phyloP scores from a whole-genome alignment of 1,140 invertebrate genomes.

The Cotesia typhae region DNA sequence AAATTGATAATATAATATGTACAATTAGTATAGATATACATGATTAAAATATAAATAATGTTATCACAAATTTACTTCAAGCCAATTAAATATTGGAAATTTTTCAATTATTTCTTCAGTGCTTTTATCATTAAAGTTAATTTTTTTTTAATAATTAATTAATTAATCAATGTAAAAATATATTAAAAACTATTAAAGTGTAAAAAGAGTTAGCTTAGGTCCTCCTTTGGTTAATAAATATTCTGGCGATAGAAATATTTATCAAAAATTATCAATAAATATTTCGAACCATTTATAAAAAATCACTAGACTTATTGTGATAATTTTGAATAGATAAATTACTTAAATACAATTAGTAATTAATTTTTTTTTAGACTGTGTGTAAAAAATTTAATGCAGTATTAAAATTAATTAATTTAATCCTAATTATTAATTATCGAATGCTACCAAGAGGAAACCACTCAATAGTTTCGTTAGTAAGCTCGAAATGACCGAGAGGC shows the following conservation, averaged over 20 bases:
- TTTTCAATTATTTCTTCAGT: too few species aligned
- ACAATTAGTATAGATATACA: constrained; percentile 13
- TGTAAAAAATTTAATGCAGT: not conserved
- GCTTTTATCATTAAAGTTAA: too few species aligned
- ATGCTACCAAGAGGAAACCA: constrained; percentile 80
- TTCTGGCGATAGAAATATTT: not conserved
- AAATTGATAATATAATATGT: constrained; percentile 11
- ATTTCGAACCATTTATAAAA: not conserved
- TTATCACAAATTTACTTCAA: constrained; percentile 22
- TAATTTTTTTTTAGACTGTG: not conserved
- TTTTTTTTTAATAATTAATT: not conserved
- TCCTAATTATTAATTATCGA: constrained; percentile 45
- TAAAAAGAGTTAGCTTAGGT: constrained; percentile 3
- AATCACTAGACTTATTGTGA: not conserved
- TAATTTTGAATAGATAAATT: too few species aligned
- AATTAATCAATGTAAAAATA: constrained; percentile 2
- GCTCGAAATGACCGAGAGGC: constrained; percentile 74
- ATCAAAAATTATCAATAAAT: not conserved
- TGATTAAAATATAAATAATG: constrained; percentile 13
- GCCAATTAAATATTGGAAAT: not conserved
- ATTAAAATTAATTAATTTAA: not conserved
- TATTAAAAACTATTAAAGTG: not conserved
- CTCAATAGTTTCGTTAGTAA: constrained; percentile 79
- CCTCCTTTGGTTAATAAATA: constrained; percentile 22
- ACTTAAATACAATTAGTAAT: too few species aligned